These are phyloP conservation scores for Apus apus DNA, from an alignment of 2,113 vertebrate genomes.

Conservation along the genomic window DNA sequence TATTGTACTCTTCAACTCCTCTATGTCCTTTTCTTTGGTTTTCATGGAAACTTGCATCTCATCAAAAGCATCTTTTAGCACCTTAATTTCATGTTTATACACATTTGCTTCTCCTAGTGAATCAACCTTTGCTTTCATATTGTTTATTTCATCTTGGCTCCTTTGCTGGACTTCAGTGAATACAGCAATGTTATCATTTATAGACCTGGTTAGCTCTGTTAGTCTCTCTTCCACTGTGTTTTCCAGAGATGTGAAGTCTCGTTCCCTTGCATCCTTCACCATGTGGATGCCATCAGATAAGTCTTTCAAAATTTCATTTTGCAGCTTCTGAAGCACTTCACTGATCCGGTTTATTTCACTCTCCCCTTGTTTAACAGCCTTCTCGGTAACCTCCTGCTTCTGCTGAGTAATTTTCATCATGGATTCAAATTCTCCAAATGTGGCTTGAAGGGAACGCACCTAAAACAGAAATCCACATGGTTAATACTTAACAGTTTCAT, in stretches of 20 bases:
- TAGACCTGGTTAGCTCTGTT: slow-evolving; percentile 89
- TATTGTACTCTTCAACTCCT: slow-evolving; percentile 82
- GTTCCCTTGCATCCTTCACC: slow-evolving; percentile 89
- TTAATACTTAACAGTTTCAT: not conserved
- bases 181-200: slow-evolving; percentile 87
- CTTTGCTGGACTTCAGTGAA: slow-evolving; percentile 88
- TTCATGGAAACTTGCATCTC: slow-evolving; percentile 77
- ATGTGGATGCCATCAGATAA: slow-evolving; percentile 89
- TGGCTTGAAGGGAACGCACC: slow-evolving; percentile 84
- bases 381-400: slow-evolving; percentile 82
- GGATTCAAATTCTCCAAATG: slow-evolving; percentile 83
- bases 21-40: slow-evolving; percentile 72
- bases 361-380: slow-evolving; percentile 84
- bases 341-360: slow-evolving; percentile 86
- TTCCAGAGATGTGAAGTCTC: slow-evolving; percentile 91
- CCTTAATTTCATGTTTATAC: slow-evolving; percentile 79
- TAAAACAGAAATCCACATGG: slow-evolving; percentile 61
- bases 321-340: slow-evolving; percentile 92
- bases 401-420: slow-evolving; percentile 80
- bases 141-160: slow-evolving; percentile 85
- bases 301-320: slow-evolving; percentile 90
- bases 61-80: slow-evolving; percentile 77
- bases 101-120: slow-evolving; percentile 70
- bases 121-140: slow-evolving; percentile 82
- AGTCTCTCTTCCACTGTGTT: slow-evolving; percentile 90